Percentiles rank a stretch among this genome's conserved stretches.
Evolutionary conservation across 1,140 invertebrate genomes (phyloP).

Genomic region (Euura lappo): DNA sequence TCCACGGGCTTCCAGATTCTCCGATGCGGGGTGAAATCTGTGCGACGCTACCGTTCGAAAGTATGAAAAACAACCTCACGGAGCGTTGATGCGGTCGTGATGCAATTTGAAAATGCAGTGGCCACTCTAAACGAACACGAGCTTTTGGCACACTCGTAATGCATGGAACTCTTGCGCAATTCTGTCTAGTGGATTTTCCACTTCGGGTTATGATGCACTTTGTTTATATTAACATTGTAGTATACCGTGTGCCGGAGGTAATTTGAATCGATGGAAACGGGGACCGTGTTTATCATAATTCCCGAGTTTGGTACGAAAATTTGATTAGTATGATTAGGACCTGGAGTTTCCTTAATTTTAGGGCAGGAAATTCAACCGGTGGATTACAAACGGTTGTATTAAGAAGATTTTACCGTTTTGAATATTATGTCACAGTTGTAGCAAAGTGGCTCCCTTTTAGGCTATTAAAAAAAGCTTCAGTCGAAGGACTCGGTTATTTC

Average conservation of each 20-base stretch:
- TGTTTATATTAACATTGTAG: background rate
- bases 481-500: background rate
- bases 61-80: too few relatives aligned
- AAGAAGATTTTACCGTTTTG: background rate
- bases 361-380: background rate
- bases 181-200: background rate
- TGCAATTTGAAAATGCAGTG: background rate
- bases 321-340: too few relatives aligned
- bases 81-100: background rate
- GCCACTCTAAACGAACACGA: background rate
- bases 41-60: too few relatives aligned
- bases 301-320: too few relatives aligned
- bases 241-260: too few relatives aligned
- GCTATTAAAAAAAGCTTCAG: background rate
- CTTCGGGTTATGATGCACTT: background rate
- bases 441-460: background rate
- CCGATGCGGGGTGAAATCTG: too few relatives aligned
- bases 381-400: background rate
- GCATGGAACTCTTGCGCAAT: background rate
- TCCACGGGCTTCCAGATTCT: background rate
- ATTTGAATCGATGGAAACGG: too few relatives aligned
- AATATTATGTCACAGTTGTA: constrained; percentile 1
- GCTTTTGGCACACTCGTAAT: background rate
- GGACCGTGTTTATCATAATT: too few relatives aligned
- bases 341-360: background rate